A percentile compares a stretch with the other conserved stretches of the same genome.
Conservation (phyloP, 2,888 invertebrate species). For the Dryocosmus kuriphilus region DNA sequence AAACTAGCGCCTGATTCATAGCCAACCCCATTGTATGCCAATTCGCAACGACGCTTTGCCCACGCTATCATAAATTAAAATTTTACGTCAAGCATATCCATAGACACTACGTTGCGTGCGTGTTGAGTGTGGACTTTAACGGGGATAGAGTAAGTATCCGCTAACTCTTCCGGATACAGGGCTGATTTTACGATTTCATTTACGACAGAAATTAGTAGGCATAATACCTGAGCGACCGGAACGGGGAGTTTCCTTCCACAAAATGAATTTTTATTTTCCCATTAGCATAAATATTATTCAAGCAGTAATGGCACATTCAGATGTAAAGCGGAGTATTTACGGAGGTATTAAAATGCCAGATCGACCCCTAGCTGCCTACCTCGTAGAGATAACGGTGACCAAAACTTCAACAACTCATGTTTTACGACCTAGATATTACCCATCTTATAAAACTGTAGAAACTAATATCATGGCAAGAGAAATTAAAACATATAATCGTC, state of each 20-base stretch:
- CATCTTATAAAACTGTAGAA: not conserved
- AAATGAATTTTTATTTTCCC: slow-evolving; percentile 60
- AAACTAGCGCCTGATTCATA: slow-evolving; percentile 49
- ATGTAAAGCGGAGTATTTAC: slow-evolving; percentile 59
- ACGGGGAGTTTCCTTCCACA: slow-evolving; percentile 51
- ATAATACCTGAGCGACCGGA: slow-evolving; percentile 51
- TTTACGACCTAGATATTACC: not conserved
- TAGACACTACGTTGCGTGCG: slow-evolving; percentile 34
- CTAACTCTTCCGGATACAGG: slow-evolving; percentile 33
- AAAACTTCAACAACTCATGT: slow-evolving; percentile 38
- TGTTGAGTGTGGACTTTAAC: slow-evolving; percentile 3
- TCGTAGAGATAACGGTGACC: slow-evolving; percentile 55
- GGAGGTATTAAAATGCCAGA: slow-evolving; percentile 54
- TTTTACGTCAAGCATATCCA: slow-evolving; percentile 36
- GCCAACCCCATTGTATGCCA: slow-evolving; percentile 43
- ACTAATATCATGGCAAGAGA: not conserved
- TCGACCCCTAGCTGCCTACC: slow-evolving; percentile 47
- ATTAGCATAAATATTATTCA: slow-evolving; percentile 62
- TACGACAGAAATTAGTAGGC: slow-evolving; percentile 56
- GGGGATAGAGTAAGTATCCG: slow-evolving; percentile 39
- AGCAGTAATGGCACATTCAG: slow-evolving; percentile 59
- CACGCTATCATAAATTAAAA: slow-evolving; percentile 49
- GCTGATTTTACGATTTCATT: slow-evolving; percentile 58
- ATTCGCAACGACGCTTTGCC: slow-evolving; percentile 40
- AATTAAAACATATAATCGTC: not conserved